A percentile compares a stretch with the other conserved stretches of the same genome.
phyloP scores from a whole-genome alignment of 2,797 vertebrate genomes.

The Setipinna tenuifilis region DNA sequence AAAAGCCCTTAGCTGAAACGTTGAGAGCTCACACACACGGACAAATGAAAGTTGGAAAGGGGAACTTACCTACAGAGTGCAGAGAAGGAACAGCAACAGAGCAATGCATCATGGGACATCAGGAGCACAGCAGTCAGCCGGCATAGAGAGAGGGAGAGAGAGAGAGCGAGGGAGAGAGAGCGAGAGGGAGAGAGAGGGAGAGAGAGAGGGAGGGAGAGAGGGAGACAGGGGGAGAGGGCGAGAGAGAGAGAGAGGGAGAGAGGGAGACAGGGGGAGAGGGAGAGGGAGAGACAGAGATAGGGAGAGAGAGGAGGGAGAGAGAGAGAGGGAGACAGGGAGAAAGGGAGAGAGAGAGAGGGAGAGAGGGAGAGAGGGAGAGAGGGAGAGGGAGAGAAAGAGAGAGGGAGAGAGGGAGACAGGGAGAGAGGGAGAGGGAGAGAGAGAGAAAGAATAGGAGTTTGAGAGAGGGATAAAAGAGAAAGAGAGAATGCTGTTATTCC shows the following conservation, averaged over 20 bases:
- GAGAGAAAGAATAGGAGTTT: neutral
- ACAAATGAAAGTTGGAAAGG: no score
- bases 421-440: neutral
- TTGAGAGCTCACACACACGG: no score
- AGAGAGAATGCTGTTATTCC: neutral
- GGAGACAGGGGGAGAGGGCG: neutral
- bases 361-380: neutral
- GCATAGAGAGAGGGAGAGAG: conserved; percentile 17
- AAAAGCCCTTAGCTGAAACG: no score
- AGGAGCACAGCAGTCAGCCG: neutral
- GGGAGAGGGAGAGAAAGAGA: neutral
- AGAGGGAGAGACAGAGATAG: neutral
- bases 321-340: conserved; percentile 34
- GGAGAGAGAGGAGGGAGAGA: conserved; percentile 35
- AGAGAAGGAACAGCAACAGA: neutral
- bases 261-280: neutral
- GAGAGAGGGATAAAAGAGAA: neutral
- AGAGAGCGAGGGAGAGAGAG: conserved; percentile 27
- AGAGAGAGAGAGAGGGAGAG: neutral
- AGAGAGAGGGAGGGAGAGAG: neutral
- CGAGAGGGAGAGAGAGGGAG: conserved; percentile 39
- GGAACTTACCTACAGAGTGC: no score
- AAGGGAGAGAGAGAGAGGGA: conserved; percentile 33
- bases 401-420: neutral
- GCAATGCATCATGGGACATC: neutral